These are phyloP conservation scores for Macrosiphum euphorbiae DNA, from an alignment of 2,888 invertebrate species.

Conservation along the genomic window DNA sequence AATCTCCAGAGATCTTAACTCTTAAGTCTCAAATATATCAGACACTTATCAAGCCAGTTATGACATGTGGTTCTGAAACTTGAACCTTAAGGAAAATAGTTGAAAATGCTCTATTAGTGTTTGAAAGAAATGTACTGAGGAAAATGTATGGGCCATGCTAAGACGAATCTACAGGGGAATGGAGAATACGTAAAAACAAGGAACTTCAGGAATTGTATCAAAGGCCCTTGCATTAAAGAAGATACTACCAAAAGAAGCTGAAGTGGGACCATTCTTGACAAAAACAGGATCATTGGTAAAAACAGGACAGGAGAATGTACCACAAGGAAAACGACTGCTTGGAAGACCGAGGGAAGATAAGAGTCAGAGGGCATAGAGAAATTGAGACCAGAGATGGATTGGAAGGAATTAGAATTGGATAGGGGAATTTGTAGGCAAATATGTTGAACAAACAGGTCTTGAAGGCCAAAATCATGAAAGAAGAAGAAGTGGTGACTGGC, in stretches of 20 bases:
- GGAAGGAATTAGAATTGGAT: too few relatives aligned
- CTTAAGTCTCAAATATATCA: neutral
- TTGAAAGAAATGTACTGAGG: neutral
- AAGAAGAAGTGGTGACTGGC: too few relatives aligned
- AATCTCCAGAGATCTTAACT: neutral
- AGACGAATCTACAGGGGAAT: neutral
- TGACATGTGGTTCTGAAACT: neutral
- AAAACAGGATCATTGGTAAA: neutral
- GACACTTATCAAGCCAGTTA: neutral
- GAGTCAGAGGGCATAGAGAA: too few relatives aligned
- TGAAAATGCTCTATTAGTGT: neutral
- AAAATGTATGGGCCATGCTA: neutral
- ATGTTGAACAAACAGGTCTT: too few relatives aligned
- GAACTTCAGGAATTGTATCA: neutral
- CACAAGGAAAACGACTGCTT: neutral
- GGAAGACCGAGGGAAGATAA: too few relatives aligned
- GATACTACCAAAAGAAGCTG: neutral
- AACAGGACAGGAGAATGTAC: neutral
- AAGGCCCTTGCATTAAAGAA: neutral
- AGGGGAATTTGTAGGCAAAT: too few relatives aligned
- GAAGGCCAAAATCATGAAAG: too few relatives aligned
- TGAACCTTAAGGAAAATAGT: neutral
- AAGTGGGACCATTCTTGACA: neutral
- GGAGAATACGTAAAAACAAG: neutral
- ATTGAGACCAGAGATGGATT: too few relatives aligned